Conservation (phyloP, 2,888 invertebrate genomes). For the Rhorus exstirpatorius region DNA sequence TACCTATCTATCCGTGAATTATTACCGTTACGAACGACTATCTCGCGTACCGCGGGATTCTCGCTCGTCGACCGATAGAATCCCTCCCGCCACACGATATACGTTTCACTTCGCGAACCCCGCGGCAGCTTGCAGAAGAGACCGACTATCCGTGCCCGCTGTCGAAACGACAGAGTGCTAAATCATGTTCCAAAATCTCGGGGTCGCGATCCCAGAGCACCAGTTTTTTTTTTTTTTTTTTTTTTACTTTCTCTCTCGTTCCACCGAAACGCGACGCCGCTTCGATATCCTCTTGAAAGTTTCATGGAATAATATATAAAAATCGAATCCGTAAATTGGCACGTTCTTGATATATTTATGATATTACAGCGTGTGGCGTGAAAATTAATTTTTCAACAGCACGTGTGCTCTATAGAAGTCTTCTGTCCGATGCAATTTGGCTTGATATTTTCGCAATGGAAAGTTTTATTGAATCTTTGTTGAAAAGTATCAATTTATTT, state of each 20-base stretch:
- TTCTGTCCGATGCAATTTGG: too few relatives aligned
- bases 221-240: constrained; percentile 29
- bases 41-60: constrained; percentile 38
- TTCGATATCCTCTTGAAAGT: constrained; percentile 31
- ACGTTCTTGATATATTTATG: constrained; percentile 25
- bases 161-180: constrained; percentile 63
- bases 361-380: not conserved
- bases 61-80: constrained; percentile 24
- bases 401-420: too few relatives aligned
- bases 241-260: not conserved
- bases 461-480: too few relatives aligned
- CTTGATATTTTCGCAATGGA: too few relatives aligned
- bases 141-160: constrained; percentile 28
- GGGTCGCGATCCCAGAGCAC: constrained; percentile 47
- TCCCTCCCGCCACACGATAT: not conserved
- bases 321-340: constrained; percentile 16
- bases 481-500: too few relatives aligned
- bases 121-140: constrained; percentile 15
- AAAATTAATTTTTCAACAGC: constrained; percentile 28
- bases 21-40: constrained; percentile 58
- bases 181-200: constrained; percentile 65
- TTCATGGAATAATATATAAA: constrained; percentile 34
- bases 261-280: not conserved
- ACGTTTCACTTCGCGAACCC: constrained; percentile 38
- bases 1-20: constrained; percentile 64